Evolutionary conservation across 2,888 invertebrate species (phyloP).

Genomic region (Sycophila texana): DNA sequence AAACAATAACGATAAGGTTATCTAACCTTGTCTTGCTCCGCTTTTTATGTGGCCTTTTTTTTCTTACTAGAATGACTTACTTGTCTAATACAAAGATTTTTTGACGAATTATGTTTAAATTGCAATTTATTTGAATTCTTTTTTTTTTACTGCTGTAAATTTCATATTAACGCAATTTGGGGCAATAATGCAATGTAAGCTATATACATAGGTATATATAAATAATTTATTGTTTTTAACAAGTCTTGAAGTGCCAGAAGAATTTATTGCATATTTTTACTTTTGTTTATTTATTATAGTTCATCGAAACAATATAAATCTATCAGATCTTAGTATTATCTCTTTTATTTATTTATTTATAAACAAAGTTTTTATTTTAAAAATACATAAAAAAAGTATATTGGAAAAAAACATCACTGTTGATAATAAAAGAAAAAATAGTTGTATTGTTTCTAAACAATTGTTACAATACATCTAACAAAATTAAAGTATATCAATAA

Average conservation of each 20-base stretch:
- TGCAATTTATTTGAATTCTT: background rate
- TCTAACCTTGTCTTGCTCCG: conserved; percentile 12
- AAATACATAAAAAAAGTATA: conserved; percentile 36
- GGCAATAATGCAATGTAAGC: conserved; percentile 10
- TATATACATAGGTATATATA: conserved; percentile 1
- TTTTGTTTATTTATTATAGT: conserved; percentile 20
- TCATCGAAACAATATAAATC: conserved; percentile 23
- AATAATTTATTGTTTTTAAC: background rate
- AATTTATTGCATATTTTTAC: background rate
- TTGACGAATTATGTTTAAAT: too few species aligned
- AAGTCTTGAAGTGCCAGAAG: too few species aligned
- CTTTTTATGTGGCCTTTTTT: background rate
- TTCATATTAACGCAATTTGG: conserved; percentile 16
- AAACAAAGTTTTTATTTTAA: conserved; percentile 37
- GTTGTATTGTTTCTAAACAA: conserved; percentile 63
- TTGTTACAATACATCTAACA: conserved; percentile 68
- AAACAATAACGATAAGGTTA: background rate
- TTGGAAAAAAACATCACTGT: conserved; percentile 46
- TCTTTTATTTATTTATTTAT: conserved; percentile 29
- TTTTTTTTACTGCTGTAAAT: background rate
- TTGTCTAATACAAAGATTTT: too few species aligned
- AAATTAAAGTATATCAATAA: conserved; percentile 69
- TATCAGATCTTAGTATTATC: background rate
- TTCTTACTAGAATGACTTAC: background rate
- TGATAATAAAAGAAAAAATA: conserved; percentile 57